Evolutionary conservation across 2,888 invertebrate species (phyloP).

Genomic region (Cynaeus angustus): DNA sequence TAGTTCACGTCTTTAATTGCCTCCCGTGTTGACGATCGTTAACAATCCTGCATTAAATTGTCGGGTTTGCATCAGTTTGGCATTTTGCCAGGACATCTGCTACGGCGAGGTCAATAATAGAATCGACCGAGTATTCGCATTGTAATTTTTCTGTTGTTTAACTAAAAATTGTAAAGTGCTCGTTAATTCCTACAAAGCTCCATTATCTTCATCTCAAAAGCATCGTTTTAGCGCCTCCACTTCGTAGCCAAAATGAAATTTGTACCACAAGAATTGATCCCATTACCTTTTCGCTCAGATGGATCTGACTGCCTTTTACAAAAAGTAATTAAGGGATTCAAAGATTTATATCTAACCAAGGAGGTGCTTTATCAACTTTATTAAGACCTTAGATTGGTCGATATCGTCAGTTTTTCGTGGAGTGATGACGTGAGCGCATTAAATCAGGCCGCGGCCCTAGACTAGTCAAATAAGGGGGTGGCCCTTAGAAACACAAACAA

Average conservation of each 20-base stretch:
- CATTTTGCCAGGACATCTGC: conserved; percentile 31
- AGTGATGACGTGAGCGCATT: conserved; percentile 38
- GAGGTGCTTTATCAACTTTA: conserved; percentile 39
- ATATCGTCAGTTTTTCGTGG: conserved; percentile 39
- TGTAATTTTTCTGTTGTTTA: conserved; percentile 19
- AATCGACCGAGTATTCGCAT: conserved; percentile 8
- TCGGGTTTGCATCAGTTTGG: conserved; percentile 40
- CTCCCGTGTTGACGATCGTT: conserved; percentile 39
- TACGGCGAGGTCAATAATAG: conserved; percentile 34
- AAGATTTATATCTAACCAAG: conserved; percentile 36
- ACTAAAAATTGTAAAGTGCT: conserved; percentile 5
- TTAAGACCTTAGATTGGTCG: conserved; percentile 33
- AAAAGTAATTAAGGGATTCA: conserved; percentile 41
- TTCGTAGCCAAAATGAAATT: conserved; percentile 39
- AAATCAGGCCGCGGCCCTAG: conserved; percentile 36
- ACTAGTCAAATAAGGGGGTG: conserved; percentile 43
- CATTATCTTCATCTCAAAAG: conserved; percentile 12
- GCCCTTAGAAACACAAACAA: conserved; percentile 38
- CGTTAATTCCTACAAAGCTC: conserved; percentile 1
- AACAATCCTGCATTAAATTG: conserved; percentile 31
- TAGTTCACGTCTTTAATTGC: conserved; percentile 34
- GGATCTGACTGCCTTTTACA: conserved; percentile 12
- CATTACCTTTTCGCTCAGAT: conserved; percentile 35
- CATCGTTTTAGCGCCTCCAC: conserved; percentile 25
- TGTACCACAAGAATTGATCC: conserved; percentile 42